Conservation (phyloP, 1,140 invertebrate genomes). For the Centruroides sculpturatus region DNA sequence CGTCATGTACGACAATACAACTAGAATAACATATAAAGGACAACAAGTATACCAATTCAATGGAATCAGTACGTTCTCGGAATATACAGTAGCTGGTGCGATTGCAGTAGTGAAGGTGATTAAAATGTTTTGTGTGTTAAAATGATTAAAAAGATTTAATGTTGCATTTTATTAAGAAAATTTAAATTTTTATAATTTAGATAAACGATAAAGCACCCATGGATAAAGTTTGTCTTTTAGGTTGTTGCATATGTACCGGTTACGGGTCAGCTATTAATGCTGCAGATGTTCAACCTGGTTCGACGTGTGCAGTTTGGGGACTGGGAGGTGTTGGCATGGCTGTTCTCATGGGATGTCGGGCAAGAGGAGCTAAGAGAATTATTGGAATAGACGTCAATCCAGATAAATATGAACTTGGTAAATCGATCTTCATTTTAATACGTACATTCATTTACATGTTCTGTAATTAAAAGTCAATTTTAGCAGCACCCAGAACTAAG, state of each 20-base stretch:
- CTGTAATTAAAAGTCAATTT: too few relatives aligned
- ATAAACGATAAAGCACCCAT: constrained; percentile 27
- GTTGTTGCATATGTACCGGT: constrained; percentile 84
- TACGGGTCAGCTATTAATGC: constrained; percentile 87
- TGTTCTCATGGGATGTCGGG: constrained; percentile 51
- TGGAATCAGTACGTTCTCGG: constrained; percentile 91
- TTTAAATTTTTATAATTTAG: not conserved
- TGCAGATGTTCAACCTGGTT: constrained; percentile 43
- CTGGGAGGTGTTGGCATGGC: constrained; percentile 90
- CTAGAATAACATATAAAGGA: constrained; percentile 78
- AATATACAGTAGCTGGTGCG: constrained; percentile 93
- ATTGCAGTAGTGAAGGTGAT: constrained; percentile 68
- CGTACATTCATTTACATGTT: too few relatives aligned
- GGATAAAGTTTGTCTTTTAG: constrained; percentile 80
- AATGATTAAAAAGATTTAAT: not conserved
- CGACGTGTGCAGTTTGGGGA: constrained; percentile 81
- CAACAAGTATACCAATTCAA: constrained; percentile 83
- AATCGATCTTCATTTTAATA: not conserved
- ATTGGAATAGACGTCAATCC: constrained; percentile 89
- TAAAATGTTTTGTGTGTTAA: not conserved
- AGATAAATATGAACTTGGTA: constrained; percentile 66
- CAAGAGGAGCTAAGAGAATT: constrained; percentile 72
- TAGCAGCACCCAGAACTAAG: too few relatives aligned
- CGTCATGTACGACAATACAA: constrained; percentile 86
- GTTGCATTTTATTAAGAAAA: not conserved